Evolutionary conservation across 92 coral and sea anemone species (phyloP), one percentile per base, ranked within the genome.

Genomic region (Palythoa heliodiscus): DNA sequence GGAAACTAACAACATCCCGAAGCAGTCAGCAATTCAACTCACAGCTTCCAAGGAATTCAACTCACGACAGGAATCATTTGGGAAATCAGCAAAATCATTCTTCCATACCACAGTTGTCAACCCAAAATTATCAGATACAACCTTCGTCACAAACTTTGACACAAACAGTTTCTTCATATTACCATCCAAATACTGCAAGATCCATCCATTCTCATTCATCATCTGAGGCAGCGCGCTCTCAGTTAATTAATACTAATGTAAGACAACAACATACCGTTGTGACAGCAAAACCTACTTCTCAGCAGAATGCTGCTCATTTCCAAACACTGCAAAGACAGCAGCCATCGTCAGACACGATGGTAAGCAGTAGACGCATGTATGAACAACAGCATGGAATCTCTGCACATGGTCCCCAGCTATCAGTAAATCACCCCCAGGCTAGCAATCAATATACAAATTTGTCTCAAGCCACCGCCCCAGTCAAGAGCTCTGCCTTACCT

Each of bases 1-100:
- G 84, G 84, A 80, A 52, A 66, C 43, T 80, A 11, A 80, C 73
- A 19, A 10, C 84, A 22, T 17, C 70, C 20, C 84, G 84, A 24
- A 66, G 40, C 14, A 80, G 75, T 52, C 73, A 80, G 73, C 54
- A 50, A 43, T 66, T 37, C 13, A 66, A 43, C 24, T 29, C 58
- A 15, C 52, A 25, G 52, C 39, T 55, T 22, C 20, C 81, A 3
- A 54, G 22, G 14, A 54, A 47, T n/a, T 16, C 63, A 13, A 24
- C 64, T 53, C 57, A 74, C 8, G 47, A 1, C 15, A 48, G 39
- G 71, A 67, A 25, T 23, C 23, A 50, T 19, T 15, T 22, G 8
- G 20, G 7, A 1, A 22, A 58, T 63, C 60, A 22, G 16, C 40
- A 80, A 25, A 64, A 58, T 19, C 22, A 6, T 3, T 17, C n/a